Evolutionary conservation across 2,113 vertebrate genomes (phyloP), one percentile per base, ranked within the genome.

Genomic region (Grantiella picta): DNA sequence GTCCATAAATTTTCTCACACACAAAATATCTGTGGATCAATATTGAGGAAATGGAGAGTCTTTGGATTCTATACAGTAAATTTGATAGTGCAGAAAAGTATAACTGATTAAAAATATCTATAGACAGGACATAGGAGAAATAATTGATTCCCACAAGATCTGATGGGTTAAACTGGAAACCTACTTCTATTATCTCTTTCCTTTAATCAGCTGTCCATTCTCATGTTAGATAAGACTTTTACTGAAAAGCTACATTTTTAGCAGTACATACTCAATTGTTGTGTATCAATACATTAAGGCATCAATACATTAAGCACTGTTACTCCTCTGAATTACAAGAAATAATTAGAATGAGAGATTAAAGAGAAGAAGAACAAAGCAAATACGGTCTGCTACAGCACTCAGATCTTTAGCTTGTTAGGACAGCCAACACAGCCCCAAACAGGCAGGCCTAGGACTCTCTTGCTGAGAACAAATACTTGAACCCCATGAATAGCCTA

Each of bases 291-390:
- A 91, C 7, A 47, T 70, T 66, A 90, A 65, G 82, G 54, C 47
- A 89, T 64, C 82, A 44, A 42, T 14, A 16, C 15, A 42, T 42
- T 42, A 42, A 66, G 42, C 66, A 63, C 40, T 28, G 31, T 69
- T 87, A 91, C 31, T 95, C 64, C 57, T 73, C 45, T 15, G 16
- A 79, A 70, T 78, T 25, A 82, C 29, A 82, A 77, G 42, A 69
- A 86, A 77, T 94, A 91, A 94, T 81, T 69, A 89, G 80, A 90
- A n/a, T 49, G 18, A 49, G 66, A 95, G 91, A 96, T 96, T 66
- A 97, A 96, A 96, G 94, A 89, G 66, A 86, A 85, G 47, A 72
- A 84, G 77, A 96, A 95, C 83, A 96, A 97, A 96, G 90, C 40
- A 71, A 83, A 92, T 47, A 53, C 16, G 71, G 38, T 53, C 59